Conservation (phyloP, 1,140 invertebrate genomes). For the Theocolax elegans region DNA sequence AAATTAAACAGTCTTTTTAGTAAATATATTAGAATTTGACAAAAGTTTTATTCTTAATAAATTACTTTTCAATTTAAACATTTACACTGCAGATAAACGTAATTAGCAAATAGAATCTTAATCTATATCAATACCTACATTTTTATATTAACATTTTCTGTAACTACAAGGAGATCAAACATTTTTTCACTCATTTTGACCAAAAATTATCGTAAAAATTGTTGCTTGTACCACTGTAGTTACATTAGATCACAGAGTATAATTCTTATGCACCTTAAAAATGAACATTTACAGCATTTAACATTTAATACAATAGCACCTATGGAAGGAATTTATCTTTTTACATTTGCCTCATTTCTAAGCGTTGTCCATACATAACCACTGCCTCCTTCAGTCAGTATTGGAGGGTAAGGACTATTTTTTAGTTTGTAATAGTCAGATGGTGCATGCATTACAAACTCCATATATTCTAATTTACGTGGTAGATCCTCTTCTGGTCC, state of each 20-base stretch:
- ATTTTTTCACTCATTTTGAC: neutral
- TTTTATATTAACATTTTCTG: neutral
- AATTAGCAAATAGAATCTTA: neutral
- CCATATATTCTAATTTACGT: slow-evolving; percentile 86
- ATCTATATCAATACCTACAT: neutral
- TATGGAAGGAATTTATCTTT: slow-evolving; percentile 26
- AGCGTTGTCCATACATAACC: slow-evolving; percentile 78
- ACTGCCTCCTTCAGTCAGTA: slow-evolving; percentile 68
- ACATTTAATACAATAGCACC: slow-evolving; percentile 20
- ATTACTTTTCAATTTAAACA: neutral
- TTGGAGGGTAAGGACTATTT: slow-evolving; percentile 80
- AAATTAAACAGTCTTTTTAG: slow-evolving; percentile 3
- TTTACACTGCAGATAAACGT: neutral
- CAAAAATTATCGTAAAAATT: slow-evolving; percentile 1
- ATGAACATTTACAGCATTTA: slow-evolving; percentile 9
- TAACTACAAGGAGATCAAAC: neutral
- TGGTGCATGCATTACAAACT: slow-evolving; percentile 93
- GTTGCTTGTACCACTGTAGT: slow-evolving; percentile 1
- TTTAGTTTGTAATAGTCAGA: slow-evolving; percentile 88
- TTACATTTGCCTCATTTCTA: slow-evolving; percentile 56
- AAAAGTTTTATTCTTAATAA: neutral
- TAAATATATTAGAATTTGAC: neutral
- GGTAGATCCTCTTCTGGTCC: slow-evolving; percentile 93
- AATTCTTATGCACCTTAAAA: neutral
- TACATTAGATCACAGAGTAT: slow-evolving; percentile 31